Conservation (phyloP, 2,888 invertebrate species). For the Sylvicola fuscatus region DNA sequence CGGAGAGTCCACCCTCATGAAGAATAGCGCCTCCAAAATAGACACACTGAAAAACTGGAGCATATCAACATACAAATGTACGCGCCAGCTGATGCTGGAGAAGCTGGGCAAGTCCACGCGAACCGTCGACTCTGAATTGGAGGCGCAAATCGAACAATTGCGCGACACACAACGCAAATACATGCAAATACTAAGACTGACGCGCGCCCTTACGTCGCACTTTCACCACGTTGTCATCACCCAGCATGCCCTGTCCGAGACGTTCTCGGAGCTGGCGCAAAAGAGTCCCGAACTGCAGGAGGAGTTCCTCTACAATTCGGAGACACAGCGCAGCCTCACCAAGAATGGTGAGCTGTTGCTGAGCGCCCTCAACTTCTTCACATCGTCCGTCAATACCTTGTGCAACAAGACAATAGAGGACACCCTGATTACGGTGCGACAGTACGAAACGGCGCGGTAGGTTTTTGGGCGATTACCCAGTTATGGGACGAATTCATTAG, state of each 20-base stretch:
- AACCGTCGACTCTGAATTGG: slow-evolving; percentile 49
- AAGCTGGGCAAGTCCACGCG: slow-evolving; percentile 86
- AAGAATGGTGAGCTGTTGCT: slow-evolving; percentile 87
- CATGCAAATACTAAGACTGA: slow-evolving; percentile 65
- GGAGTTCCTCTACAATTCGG: slow-evolving; percentile 87
- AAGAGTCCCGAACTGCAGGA: slow-evolving; percentile 91
- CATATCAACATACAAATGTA: slow-evolving; percentile 95
- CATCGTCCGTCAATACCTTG: slow-evolving; percentile 84
- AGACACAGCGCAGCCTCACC: slow-evolving; percentile 80
- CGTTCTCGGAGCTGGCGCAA: slow-evolving; percentile 87
- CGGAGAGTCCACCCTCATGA: slow-evolving; percentile 33
- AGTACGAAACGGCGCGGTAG: slow-evolving; percentile 39
- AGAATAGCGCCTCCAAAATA: slow-evolving; percentile 59
- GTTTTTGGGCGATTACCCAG: not conserved
- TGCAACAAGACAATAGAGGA: slow-evolving; percentile 98
- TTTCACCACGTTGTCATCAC: slow-evolving; percentile 74
- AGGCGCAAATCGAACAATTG: slow-evolving; percentile 37
- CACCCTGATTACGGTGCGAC: slow-evolving; percentile 43
- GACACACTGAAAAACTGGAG: slow-evolving; percentile 93
- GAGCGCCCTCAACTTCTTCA: slow-evolving; percentile 90
- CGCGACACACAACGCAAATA: slow-evolving; percentile 91
- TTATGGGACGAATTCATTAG: slow-evolving; percentile 2
- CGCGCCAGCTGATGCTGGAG: slow-evolving; percentile 89
- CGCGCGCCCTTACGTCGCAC: slow-evolving; percentile 69
- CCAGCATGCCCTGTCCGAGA: slow-evolving; percentile 75